Percentiles rank a stretch among this genome's conserved stretches.
Evolutionary conservation across 2,888 invertebrate genomes (phyloP).

Genomic region (Trichogramma evanescens): DNA sequence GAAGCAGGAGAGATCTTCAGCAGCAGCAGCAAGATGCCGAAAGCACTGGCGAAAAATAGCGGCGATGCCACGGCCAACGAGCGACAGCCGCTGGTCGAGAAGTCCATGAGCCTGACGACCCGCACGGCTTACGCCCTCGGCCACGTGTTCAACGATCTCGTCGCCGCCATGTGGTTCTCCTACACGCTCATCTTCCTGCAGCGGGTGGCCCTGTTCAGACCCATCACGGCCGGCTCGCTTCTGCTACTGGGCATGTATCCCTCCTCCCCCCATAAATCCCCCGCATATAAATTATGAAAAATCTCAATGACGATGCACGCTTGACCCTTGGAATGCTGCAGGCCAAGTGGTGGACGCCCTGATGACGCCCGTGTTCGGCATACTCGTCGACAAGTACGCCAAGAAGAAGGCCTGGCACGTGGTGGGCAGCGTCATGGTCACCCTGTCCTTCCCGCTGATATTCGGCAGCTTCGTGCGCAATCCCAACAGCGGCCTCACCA

Average conservation of each 20-base stretch:
- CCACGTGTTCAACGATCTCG: constrained; percentile 49
- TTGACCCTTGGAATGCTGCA: constrained; percentile 20
- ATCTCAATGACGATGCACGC: not conserved
- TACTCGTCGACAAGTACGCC: constrained; percentile 72
- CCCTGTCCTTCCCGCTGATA: constrained; percentile 40
- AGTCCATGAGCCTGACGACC: constrained; percentile 24
- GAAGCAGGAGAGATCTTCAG: not conserved
- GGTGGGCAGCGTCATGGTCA: constrained; percentile 53
- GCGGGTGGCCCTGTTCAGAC: constrained; percentile 38
- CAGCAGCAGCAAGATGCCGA: not conserved
- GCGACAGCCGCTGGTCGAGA: not conserved
- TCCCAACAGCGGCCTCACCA: constrained; percentile 20
- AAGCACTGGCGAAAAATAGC: constrained; percentile 2
- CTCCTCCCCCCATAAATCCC: not conserved
- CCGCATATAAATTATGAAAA: not conserved
- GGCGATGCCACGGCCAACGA: constrained; percentile 6
- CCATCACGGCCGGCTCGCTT: constrained; percentile 40
- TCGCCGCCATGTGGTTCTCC: constrained; percentile 50
- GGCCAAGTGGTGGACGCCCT: constrained; percentile 43
- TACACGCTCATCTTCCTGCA: constrained; percentile 48
- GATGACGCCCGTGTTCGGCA: constrained; percentile 70
- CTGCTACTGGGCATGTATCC: constrained; percentile 36
- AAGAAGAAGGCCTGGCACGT: constrained; percentile 81
- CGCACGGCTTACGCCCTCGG: constrained; percentile 44
- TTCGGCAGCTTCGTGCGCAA: constrained; percentile 37